Conservation (phyloP, 2,797 vertebrate species). For the Melanotaenia parkinsoni region DNA sequence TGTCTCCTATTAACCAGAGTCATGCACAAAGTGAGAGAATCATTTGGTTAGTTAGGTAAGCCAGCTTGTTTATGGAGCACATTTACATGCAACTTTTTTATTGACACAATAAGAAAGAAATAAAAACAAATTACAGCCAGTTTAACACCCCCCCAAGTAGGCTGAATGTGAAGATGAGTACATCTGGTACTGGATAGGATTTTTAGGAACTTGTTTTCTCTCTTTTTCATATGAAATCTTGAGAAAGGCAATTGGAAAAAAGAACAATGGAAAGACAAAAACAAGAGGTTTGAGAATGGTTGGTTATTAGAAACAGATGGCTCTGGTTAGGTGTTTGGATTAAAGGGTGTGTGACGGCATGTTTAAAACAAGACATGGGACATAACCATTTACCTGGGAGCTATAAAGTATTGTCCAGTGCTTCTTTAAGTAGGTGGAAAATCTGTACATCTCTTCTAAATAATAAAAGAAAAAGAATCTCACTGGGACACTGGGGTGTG, state of each 20-base stretch:
- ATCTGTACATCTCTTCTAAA: background rate
- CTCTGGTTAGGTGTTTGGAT: background rate
- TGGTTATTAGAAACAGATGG: background rate
- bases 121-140: background rate
- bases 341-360: background rate
- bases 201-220: background rate
- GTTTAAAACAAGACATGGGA: background rate
- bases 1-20: background rate
- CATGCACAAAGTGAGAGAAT: background rate
- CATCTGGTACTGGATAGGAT: background rate
- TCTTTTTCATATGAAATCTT: background rate
- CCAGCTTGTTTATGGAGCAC: background rate
- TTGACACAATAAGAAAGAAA: background rate
- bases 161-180: background rate
- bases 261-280: background rate
- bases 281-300: background rate
- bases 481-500: slow-evolving; percentile 34
- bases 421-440: slow-evolving; percentile 5
- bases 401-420: background rate
- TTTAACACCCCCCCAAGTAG: background rate
- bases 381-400: background rate
- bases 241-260: background rate
- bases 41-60: background rate
- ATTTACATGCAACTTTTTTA: background rate
- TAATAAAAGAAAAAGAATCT: background rate